Evolutionary conservation across 2,113 vertebrate species (phyloP), one percentile per base, ranked within the genome.

Genomic region (Cebidichthys violaceus): DNA sequence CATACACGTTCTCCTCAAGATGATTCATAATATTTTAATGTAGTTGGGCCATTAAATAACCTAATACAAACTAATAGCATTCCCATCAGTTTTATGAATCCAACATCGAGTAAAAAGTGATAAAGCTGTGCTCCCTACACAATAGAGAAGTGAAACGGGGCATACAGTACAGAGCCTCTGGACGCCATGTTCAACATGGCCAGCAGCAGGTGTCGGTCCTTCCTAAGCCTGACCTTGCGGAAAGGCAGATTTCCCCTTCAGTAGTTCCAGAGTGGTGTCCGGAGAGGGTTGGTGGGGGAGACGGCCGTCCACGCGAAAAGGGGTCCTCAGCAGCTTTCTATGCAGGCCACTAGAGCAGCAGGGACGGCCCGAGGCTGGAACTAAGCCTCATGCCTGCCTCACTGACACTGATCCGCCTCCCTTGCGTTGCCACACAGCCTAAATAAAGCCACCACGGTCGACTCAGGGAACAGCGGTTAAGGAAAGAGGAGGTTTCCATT

Each of bases 321-420:
- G 88, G 61, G 79, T 80, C 81, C 77, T 74, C 71, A 31, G 68
- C 60, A 55, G 82, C 67, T 77, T 71, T 84, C 68, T 84, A 57
- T 79, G 69, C 86, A 87, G 90, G 87, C 88, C 87, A 80, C 76
- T 81, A 37, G 87, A 91, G 91, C 86, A 88, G 70, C 77, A 29
- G 79, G 61, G 76, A 90, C 75, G 78, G 90, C 93, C 89, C 57
- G 37, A 73, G 90, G 92, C 91, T 88, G 87, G 84, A 88, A 90
- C 88, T 86, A 87, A 93, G 90, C 90, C 85, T 75, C 83, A 35
- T 65, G 82, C 73, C 66, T 20, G 82, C 83, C 79, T 81, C 69
- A 1, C 86, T 88, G 88, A 92, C 89, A 89, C 88, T 91, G 91
- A 93, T 90, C 90, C 68, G 55, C 69, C 89, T 72, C 7, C 73